phyloP scores from a whole-genome alignment of 2,797 vertebrate genomes.

The Avahi laniger region DNA sequence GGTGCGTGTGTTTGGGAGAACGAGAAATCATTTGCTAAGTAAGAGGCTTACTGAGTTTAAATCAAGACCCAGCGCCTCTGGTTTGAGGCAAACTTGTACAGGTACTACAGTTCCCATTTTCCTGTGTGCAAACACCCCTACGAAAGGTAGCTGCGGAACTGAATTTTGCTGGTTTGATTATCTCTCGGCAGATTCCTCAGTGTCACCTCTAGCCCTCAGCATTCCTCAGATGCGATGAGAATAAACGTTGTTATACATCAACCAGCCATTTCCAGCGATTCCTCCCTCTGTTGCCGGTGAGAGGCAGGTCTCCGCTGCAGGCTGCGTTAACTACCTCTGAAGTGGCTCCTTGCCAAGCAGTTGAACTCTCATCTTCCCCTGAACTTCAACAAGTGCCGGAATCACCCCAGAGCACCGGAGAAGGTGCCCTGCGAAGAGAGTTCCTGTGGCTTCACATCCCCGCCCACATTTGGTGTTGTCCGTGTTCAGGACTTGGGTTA shows the following conservation, averaged over 20 bases:
- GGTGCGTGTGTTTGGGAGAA: background rate
- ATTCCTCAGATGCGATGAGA: rapidly evolving
- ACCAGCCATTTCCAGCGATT: rapidly evolving
- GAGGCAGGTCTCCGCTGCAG: rapidly evolving
- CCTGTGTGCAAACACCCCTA: rapidly evolving
- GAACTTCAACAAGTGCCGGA: background rate
- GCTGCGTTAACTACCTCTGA: background rate
- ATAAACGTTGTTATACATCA: rapidly evolving
- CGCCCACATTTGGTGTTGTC: rapidly evolving
- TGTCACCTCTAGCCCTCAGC: rapidly evolving
- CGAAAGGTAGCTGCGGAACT: background rate
- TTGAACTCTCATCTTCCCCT: background rate
- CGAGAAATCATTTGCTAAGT: background rate
- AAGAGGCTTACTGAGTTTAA: background rate
- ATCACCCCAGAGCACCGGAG: background rate
- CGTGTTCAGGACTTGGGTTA: rapidly evolving
- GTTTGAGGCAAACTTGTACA: background rate
- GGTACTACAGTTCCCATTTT: rapidly evolving
- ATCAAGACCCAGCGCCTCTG: background rate
- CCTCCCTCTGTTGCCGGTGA: background rate
- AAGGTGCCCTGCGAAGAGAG: background rate
- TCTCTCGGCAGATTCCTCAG: background rate
- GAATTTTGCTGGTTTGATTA: background rate
- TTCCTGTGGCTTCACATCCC: rapidly evolving
- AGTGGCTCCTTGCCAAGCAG: background rate